Evolutionary conservation across 2,888 invertebrate genomes (phyloP).

Genomic region (Sceliomorpha sp.): DNA sequence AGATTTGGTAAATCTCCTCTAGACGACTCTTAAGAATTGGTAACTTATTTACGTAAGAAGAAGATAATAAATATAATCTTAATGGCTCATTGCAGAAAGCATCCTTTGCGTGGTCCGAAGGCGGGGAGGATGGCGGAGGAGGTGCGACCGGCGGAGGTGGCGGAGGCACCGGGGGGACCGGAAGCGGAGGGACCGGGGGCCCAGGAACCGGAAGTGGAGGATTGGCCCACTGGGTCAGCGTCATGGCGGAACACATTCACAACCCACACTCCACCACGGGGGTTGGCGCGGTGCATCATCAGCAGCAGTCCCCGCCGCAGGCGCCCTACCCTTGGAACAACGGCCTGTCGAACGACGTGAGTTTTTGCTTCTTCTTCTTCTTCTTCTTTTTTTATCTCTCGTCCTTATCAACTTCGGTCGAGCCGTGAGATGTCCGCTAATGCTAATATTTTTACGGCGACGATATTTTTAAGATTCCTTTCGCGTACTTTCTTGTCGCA

Average conservation of each 20-base stretch:
- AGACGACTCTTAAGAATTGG: no score
- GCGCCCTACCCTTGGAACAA: slow-evolving; percentile 79
- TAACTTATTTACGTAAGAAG: no score
- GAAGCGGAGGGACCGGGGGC: slow-evolving; percentile 80
- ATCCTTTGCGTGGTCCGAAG: slow-evolving; percentile 82
- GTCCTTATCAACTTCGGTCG: no score
- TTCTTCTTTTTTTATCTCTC: not conserved
- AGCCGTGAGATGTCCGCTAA: no score
- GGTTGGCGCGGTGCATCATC: slow-evolving; percentile 83
- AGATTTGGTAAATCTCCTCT: no score
- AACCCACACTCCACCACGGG: slow-evolving; percentile 85
- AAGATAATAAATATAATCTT: no score
- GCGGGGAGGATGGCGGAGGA: slow-evolving; percentile 82
- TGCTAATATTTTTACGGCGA: no score
- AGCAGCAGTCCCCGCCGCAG: slow-evolving; percentile 77
- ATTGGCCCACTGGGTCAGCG: slow-evolving; percentile 97
- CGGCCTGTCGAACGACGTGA: slow-evolving; percentile 76
- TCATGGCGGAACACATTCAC: slow-evolving; percentile 97
- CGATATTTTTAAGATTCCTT: no score
- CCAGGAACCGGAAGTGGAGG: slow-evolving; percentile 81
- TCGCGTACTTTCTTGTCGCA: no score
- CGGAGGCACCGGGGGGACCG: slow-evolving; percentile 78
- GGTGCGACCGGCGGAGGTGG: slow-evolving; percentile 81
- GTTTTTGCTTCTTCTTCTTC: slow-evolving; percentile 50
- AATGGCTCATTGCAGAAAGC: slow-evolving; percentile 82